Conservation (phyloP, 2,888 invertebrate genomes). For the Andrena haemorrhoa region DNA sequence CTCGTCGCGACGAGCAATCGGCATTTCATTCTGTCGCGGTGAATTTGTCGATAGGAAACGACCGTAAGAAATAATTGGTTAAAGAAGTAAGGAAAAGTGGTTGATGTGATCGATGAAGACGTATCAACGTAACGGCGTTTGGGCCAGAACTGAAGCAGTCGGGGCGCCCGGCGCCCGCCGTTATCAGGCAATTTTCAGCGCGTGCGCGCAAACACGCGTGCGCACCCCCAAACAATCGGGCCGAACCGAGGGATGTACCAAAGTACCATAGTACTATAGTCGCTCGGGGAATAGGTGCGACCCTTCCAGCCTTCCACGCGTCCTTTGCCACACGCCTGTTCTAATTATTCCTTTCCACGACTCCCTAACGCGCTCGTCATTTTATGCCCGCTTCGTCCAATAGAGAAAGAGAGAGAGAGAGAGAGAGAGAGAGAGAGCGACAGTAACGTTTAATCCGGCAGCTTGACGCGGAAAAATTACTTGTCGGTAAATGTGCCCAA, state of each 20-base stretch:
- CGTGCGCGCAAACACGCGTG: conserved; percentile 61
- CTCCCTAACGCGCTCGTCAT: not conserved
- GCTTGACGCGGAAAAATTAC: too few relatives aligned
- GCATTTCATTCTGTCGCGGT: conserved; percentile 46
- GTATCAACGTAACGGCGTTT: conserved; percentile 78
- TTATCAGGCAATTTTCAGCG: conserved; percentile 80
- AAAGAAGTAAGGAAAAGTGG: not conserved
- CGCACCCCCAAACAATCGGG: conserved; percentile 60
- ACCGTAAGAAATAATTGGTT: not conserved
- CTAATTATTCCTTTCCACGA: conserved; percentile 47
- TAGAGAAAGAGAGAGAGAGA: not conserved
- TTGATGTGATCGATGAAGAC: conserved; percentile 7
- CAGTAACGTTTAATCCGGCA: too few relatives aligned
- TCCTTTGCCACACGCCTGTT: conserved; percentile 34
- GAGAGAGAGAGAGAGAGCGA: too few relatives aligned
- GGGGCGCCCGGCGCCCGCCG: conserved; percentile 75
- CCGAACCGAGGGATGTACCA: conserved; percentile 60
- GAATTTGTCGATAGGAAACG: not conserved
- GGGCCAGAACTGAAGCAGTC: conserved; percentile 77
- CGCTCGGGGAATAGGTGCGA: conserved; percentile 71
- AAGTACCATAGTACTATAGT: conserved; percentile 35
- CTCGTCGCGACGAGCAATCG: not conserved
- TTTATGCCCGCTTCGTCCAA: not conserved
- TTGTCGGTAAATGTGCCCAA: too few relatives aligned
- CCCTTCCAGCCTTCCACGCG: conserved; percentile 64